Evolutionary conservation across 2,888 invertebrate genomes (phyloP).

Genomic region (Andrena praecox): DNA sequence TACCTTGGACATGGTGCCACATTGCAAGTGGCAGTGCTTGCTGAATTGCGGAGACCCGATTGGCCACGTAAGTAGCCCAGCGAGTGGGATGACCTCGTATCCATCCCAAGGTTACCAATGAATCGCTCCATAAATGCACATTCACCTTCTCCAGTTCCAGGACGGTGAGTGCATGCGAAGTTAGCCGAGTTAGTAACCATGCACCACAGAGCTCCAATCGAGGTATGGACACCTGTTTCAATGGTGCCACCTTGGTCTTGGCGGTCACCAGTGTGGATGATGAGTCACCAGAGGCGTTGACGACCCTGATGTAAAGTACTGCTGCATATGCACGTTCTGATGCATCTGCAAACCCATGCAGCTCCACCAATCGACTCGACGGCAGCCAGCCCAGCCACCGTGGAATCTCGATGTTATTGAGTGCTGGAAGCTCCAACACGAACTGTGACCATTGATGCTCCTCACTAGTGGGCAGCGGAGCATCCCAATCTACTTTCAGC

Average conservation of each 20-base stretch:
- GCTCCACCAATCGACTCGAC: slow-evolving; percentile 6
- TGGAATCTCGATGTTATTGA: slow-evolving; percentile 40
- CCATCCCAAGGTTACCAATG: background rate
- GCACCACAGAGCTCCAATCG: background rate
- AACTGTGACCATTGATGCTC: slow-evolving; percentile 28
- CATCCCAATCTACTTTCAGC: slow-evolving; percentile 54
- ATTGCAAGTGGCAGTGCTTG: background rate
- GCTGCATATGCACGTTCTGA: slow-evolving; percentile 59
- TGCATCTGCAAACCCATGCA: slow-evolving; percentile 63
- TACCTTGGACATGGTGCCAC: background rate
- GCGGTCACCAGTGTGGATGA: slow-evolving; percentile 21
- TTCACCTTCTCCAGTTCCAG: background rate
- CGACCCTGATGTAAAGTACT: slow-evolving; percentile 22
- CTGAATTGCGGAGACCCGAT: background rate
- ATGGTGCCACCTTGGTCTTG: slow-evolving; percentile 53
- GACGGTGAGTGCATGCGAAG: background rate
- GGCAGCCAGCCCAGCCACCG: slow-evolving; percentile 36
- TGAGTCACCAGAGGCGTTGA: background rate
- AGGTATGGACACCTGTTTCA: slow-evolving; percentile 24
- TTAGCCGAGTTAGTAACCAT: background rate
- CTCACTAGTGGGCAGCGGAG: background rate
- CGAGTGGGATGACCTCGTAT: background rate
- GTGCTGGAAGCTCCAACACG: slow-evolving; percentile 19
- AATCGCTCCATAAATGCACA: background rate
- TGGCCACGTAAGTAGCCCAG: background rate